These are phyloP conservation scores for Harpagoxenus sublaevis DNA, from an alignment of 2,888 invertebrate species.

Conservation along the genomic window DNA sequence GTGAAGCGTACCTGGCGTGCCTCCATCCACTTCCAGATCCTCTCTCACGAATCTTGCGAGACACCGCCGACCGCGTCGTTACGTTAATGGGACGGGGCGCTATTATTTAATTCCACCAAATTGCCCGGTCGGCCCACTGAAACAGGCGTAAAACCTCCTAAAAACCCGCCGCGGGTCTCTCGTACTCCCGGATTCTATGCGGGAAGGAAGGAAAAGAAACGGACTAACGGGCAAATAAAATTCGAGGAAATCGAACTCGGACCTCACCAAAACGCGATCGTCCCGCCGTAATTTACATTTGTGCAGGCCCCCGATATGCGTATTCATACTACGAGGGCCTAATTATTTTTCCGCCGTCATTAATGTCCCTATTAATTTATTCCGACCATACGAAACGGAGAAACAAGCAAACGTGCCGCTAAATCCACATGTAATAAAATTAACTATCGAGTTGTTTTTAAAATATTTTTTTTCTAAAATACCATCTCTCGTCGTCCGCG, in stretches of 20 bases:
- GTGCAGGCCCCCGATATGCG: slow-evolving; percentile 3
- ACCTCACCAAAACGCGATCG: slow-evolving; percentile 31
- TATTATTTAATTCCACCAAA: slow-evolving; percentile 77
- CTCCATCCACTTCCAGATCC: slow-evolving; percentile 68
- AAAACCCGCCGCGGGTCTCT: slow-evolving; percentile 68
- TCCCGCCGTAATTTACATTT: slow-evolving; percentile 51
- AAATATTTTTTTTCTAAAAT: neutral
- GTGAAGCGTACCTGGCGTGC: slow-evolving; percentile 71
- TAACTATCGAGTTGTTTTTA: neutral
- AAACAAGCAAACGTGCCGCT: neutral
- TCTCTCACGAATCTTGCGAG: slow-evolving; percentile 67
- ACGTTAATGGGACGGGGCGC: slow-evolving; percentile 75
- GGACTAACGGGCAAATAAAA: slow-evolving; percentile 42
- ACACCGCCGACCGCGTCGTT: slow-evolving; percentile 71
- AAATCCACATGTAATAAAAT: slow-evolving; percentile 4
- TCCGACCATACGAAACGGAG: slow-evolving; percentile 16
- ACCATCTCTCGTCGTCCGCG: neutral
- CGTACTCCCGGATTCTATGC: slow-evolving; percentile 66
- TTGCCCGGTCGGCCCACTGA: slow-evolving; percentile 69
- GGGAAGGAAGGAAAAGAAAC: slow-evolving; percentile 58
- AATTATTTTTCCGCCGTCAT: slow-evolving; percentile 31
- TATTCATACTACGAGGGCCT: slow-evolving; percentile 25
- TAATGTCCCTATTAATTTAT: slow-evolving; percentile 47
- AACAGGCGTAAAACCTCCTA: slow-evolving; percentile 75
- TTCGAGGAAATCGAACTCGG: slow-evolving; percentile 39